Evolutionary conservation across 2,797 vertebrate genomes (phyloP).

Genomic region (Acrocephalus scirpaceus): DNA sequence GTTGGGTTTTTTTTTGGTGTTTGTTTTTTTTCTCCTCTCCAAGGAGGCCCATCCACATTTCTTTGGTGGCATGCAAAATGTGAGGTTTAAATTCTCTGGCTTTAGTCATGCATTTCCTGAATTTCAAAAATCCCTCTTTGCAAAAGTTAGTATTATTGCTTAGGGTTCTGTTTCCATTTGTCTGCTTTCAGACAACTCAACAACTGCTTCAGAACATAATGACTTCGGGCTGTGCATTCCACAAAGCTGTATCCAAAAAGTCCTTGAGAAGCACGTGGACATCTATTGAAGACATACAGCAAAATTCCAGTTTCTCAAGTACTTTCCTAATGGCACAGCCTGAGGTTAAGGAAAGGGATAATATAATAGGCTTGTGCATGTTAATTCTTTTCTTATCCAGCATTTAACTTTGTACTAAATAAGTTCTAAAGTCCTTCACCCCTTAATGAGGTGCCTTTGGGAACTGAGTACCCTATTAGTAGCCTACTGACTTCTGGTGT

Average conservation of each 20-base stretch:
- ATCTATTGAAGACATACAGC: not conserved
- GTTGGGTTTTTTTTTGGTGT: not conserved
- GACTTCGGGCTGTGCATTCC: conserved; percentile 7
- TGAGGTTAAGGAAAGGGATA: not conserved
- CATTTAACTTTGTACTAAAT: not conserved
- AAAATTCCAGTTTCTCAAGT: not conserved
- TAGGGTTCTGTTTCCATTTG: conserved; percentile 15
- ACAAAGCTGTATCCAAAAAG: not conserved
- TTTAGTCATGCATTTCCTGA: not conserved
- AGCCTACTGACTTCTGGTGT: not conserved
- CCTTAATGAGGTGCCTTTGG: not conserved
- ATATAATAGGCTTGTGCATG: not conserved
- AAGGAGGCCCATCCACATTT: not conserved
- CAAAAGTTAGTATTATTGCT: conserved; percentile 14
- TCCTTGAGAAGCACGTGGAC: not conserved
- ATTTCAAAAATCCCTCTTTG: not conserved
- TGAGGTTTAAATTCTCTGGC: not conserved
- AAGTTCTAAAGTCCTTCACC: not conserved
- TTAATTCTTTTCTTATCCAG: not conserved
- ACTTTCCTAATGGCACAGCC: not conserved
- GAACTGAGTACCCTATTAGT: not conserved
- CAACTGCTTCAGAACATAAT: not conserved
- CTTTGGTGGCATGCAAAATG: not conserved
- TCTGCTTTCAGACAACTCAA: conserved; percentile 22
- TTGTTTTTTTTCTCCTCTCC: not conserved